Evolutionary conservation across 2,113 vertebrate genomes (phyloP), one percentile per base, ranked within the genome.

Genomic region (Salvator merianae): DNA sequence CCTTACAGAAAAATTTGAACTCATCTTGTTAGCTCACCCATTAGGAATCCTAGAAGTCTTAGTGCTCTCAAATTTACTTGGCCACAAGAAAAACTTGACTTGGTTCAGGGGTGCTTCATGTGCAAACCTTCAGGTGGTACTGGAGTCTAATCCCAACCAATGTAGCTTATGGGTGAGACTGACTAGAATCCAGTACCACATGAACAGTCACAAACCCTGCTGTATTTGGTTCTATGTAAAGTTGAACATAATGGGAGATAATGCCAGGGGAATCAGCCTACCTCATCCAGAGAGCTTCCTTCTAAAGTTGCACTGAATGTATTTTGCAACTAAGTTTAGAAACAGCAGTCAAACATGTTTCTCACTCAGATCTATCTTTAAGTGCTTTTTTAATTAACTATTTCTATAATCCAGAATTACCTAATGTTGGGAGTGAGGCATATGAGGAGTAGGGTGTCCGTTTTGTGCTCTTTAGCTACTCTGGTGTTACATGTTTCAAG

Each of bases 1-100:
- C 94, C 95, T 96, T 95, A 38, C 32, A 79, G 75, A 83, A 85
- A 82, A 28, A 76, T 84, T 90, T 62, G 62, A 59, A 81, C 78
- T 86, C 40, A 69, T 26, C 30, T 82, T 32, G 88, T 85, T 79
- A 71, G 84, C 2, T 9, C 26, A 62, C 62, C 88, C 63, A 3
- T 26, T 71, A 38, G 3, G 70, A 16, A 79, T 30, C 63, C 43
- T 80, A 86, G 7, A 40, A 53, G 43, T 12, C 30, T 73, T n/a
- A 3, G 32, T 85, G 72, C 53, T 59, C 43, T 36, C 68, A 83
- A 53, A 2, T 12, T 53, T 63, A 24, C 13, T 36, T 68, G 36
- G 63, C 55, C 55, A 59, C 55, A 59, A 59, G 14, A 59, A 59
- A 59, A 59, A 59, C 16, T 18, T 59, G 55, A 59, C 55, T 59